Evolutionary conservation across 2,113 vertebrate species (phyloP).

Genomic region (Myrmecobius fasciatus): DNA sequence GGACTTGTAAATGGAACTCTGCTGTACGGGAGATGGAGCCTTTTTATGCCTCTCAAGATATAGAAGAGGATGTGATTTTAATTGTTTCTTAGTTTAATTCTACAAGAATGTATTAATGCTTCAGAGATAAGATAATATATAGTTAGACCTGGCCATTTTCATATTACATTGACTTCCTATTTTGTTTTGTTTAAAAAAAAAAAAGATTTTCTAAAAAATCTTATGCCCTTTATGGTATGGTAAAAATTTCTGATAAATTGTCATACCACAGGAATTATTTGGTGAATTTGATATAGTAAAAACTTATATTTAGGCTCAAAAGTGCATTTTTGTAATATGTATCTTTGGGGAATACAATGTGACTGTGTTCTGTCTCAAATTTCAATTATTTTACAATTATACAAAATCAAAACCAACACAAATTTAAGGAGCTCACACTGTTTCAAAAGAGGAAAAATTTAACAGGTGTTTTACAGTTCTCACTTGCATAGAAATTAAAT

Average conservation of each 20-base stretch:
- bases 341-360: not conserved
- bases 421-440: not conserved
- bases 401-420: not conserved
- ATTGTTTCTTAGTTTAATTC: not conserved
- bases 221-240: not conserved
- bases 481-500: not conserved
- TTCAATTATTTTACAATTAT: not conserved
- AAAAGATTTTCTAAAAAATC: not conserved
- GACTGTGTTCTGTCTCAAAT: not conserved
- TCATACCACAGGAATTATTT: not conserved
- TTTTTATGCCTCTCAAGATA: not conserved
- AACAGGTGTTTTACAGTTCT: not conserved
- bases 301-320: not conserved
- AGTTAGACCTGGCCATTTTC: not conserved
- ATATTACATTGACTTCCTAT: not conserved
- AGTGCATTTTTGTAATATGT: not conserved
- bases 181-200: not conserved
- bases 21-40: not conserved
- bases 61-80: not conserved
- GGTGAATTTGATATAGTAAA: not conserved
- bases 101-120: not conserved
- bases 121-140: not conserved
- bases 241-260: not conserved
- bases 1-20: not conserved
- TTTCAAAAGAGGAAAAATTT: not conserved